Percentiles rank a stretch among this genome's conserved stretches.
phyloP scores from a whole-genome alignment of 2,797 vertebrate species.

The Loris lydekkerianus region DNA sequence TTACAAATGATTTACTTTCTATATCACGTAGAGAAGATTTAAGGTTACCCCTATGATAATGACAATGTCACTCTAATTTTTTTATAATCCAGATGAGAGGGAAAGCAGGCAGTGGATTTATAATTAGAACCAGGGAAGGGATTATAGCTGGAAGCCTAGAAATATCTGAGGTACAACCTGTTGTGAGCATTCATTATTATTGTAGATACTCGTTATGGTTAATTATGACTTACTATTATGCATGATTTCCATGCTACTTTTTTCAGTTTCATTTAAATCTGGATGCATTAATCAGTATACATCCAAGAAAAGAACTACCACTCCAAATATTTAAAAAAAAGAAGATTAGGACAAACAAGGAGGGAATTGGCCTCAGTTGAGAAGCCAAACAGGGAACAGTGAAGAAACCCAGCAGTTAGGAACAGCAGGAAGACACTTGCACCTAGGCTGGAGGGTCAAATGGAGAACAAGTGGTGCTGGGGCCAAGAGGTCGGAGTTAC shows the following conservation, averaged over 20 bases:
- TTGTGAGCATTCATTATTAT: conserved; percentile 38
- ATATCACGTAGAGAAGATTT: background rate
- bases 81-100: conserved; percentile 51
- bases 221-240: conserved; percentile 12
- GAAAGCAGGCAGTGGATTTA: background rate
- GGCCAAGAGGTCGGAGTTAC: background rate
- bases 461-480: background rate
- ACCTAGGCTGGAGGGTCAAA: background rate
- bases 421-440: background rate
- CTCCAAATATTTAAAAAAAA: conserved; percentile 53
- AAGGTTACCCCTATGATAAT: conserved; percentile 35
- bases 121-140: background rate
- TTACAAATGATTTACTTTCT: conserved; percentile 23
- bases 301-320: conserved; percentile 9
- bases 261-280: conserved; percentile 48
- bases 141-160: conserved; percentile 52
- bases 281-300: background rate
- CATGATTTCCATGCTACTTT: conserved; percentile 20
- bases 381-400: conserved; percentile 16
- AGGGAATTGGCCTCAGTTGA: background rate
- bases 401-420: background rate
- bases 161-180: background rate
- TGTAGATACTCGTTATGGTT: conserved; percentile 7
- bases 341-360: background rate
- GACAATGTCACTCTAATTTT: conserved; percentile 49